Evolutionary conservation across 2,888 invertebrate species (phyloP), one percentile per base, ranked within the genome.

Genomic region (Emmelina monodactyla): DNA sequence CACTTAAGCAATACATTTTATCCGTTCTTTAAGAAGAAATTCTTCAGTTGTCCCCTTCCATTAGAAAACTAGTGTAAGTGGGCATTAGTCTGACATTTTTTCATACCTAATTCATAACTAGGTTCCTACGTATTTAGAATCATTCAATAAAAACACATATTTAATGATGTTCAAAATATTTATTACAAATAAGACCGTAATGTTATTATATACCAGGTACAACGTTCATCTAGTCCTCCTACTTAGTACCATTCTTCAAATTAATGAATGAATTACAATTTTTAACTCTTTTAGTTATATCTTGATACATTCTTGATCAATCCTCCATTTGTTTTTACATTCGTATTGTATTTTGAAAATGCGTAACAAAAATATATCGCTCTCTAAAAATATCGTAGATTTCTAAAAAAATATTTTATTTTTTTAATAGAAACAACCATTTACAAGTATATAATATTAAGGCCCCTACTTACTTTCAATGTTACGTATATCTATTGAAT

Each of bases 141-240:
- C 22, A 7, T 43, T 37, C 41, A 44, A 41, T 47, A 50, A 45
- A 40, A 39, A 45, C 4, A 41, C 40, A 37, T 47, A 46, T 43
- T 33, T 3, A 48, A 46, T 48, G 60, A 64, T 71, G 71, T 72
- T 67, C 67, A 67, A 75, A 72, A 70, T 71, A 70, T 79, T 76
- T 78, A 79, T 78, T 78, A 72, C 66, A 69, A 63, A 70, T 65
- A 73, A 72, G 67, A 73, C 63, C 62, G 58, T 58, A 54, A 46
- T 64, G 61, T 71, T 68, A 71, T 71, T 71, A 69, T 65, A 70
- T 67, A 72, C 72, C 80, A 80, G 80, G 79, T 80, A 80, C 80
- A 75, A 55, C 9, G 19, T 19, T 19, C 9, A 19, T 9, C 19
- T 5, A 6, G 9, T 9, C 5, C 5, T 19, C 5, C 5, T 5